Conservation (phyloP, 2,888 invertebrate species). For the Lasioglossum zephyrum region DNA sequence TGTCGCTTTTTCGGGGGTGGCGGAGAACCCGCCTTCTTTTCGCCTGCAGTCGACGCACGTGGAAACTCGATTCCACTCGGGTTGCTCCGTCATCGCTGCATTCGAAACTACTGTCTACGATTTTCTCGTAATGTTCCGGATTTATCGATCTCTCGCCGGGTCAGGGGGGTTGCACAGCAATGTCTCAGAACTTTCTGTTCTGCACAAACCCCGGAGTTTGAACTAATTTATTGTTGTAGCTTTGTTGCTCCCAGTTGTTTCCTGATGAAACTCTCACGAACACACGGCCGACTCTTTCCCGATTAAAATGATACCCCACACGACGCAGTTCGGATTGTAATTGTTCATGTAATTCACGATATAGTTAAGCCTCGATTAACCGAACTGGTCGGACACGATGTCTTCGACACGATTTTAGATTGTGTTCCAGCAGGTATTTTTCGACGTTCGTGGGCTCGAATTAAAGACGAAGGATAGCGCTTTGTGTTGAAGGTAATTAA, state of each 20-base stretch:
- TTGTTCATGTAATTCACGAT: too few relatives aligned
- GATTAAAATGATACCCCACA: neutral
- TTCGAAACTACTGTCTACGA: conserved; percentile 5
- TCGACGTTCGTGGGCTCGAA: neutral
- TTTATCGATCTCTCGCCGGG: neutral
- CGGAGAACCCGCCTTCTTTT: conserved; percentile 8
- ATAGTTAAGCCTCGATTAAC: too few relatives aligned
- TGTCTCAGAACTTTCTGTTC: neutral
- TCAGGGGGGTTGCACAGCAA: neutral
- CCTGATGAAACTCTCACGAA: accelerated
- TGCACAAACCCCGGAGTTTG: neutral
- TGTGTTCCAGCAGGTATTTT: neutral
- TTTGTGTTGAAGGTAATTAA: neutral
- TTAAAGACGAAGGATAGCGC: neutral
- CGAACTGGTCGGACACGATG: too few relatives aligned
- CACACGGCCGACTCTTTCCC: neutral
- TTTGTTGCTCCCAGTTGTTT: neutral
- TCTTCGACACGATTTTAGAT: neutral
- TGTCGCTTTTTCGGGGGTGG: conserved; percentile 43
- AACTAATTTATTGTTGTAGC: neutral
- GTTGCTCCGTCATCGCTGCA: neutral
- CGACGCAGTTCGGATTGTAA: neutral
- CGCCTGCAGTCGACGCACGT: conserved; percentile 33
- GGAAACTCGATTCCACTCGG: conserved; percentile 40
- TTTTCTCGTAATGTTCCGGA: neutral